These are phyloP conservation scores for Choloepus hoffmanni DNA, from an alignment of 2,113 vertebrate species.

Conservation along the genomic window DNA sequence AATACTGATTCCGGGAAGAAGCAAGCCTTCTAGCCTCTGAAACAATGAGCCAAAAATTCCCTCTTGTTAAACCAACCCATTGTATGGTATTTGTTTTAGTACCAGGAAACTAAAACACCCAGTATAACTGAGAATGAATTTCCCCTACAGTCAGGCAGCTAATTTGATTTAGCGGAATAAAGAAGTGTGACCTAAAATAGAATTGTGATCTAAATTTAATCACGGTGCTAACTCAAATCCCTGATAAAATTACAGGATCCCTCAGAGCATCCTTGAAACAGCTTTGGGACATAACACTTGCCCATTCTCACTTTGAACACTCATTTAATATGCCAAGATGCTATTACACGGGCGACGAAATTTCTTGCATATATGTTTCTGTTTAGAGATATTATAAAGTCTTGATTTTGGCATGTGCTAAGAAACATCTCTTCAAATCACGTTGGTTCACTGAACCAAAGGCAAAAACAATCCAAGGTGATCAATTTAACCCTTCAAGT, in stretches of 20 bases:
- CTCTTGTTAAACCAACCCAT: no score
- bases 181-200: neutral
- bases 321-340: neutral
- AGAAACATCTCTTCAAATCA: neutral
- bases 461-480: neutral
- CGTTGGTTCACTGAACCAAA: neutral
- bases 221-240: neutral
- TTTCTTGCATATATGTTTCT: neutral
- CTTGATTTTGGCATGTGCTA: neutral
- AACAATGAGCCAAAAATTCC: no score
- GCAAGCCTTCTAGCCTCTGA: no score
- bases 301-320: neutral
- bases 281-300: neutral
- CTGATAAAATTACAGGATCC: neutral
- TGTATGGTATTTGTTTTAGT: no score
- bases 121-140: neutral
- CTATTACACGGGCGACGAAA: neutral
- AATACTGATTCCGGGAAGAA: no score
- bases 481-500: neutral
- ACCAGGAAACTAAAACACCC: no score
- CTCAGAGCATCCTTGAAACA: neutral
- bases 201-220: slow-evolving; percentile 20
- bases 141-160: neutral
- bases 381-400: neutral
- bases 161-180: slow-evolving; percentile 28